A percentile compares a stretch with the other conserved stretches of the same genome.
Evolutionary conservation across 1,140 invertebrate genomes (phyloP).

Genomic region (Frieseomelitta varia): DNA sequence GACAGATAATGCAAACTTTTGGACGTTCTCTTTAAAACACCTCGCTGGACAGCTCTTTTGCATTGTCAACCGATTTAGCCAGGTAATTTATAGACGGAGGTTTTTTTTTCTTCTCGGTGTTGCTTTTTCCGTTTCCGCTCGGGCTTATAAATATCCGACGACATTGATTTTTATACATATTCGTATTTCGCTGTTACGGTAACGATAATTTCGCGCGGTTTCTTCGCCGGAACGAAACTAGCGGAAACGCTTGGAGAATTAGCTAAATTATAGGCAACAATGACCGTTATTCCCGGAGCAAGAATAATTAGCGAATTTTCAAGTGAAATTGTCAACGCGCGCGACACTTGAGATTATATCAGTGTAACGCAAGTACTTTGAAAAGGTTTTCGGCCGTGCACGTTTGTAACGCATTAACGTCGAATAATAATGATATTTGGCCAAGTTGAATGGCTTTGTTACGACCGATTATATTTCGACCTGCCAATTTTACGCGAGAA

Average conservation of each 20-base stretch:
- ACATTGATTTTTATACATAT: background rate
- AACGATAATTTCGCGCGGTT: background rate
- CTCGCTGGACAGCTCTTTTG: too few species aligned
- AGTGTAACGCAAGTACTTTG: background rate
- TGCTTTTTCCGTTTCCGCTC: background rate
- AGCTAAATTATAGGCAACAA: background rate
- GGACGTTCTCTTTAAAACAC: background rate
- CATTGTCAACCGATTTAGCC: background rate
- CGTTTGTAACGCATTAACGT: background rate
- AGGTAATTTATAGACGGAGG: background rate
- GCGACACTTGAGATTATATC: constrained; percentile 7
- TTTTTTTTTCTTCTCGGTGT: background rate
- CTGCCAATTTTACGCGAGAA: background rate
- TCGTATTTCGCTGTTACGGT: background rate
- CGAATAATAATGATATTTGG: constrained; percentile 28
- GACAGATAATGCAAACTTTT: background rate
- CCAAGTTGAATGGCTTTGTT: constrained; percentile 3
- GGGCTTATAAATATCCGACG: background rate
- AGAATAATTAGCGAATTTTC: constrained; percentile 25
- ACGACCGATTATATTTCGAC: background rate
- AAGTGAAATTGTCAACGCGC: constrained; percentile 18
- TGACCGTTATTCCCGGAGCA: background rate
- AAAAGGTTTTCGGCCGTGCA: background rate
- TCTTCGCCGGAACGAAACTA: background rate
- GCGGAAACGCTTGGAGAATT: background rate